These are phyloP conservation scores for Drosophila lacteicornis DNA, from an alignment of 1,140 invertebrate species.

Conservation along the genomic window DNA sequence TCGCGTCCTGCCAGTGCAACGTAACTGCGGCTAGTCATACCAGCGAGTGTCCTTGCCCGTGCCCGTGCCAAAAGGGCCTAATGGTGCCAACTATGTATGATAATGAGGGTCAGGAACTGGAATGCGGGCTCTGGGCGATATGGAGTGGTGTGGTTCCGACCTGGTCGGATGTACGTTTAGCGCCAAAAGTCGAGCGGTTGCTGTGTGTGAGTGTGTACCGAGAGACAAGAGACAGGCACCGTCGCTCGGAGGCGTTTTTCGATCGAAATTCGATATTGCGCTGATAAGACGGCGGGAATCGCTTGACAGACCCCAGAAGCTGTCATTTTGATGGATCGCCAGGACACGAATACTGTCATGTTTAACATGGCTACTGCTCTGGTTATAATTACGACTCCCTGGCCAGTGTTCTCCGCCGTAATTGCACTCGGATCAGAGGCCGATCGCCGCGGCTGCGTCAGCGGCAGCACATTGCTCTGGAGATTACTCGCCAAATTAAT, in stretches of 20 bases:
- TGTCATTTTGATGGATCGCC: slow-evolving; percentile 80
- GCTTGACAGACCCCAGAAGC: slow-evolving; percentile 62
- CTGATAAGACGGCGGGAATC: slow-evolving; percentile 70
- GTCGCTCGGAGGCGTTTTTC: slow-evolving; percentile 73
- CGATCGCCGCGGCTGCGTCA: slow-evolving; percentile 24
- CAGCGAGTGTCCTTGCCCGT: slow-evolving; percentile 66
- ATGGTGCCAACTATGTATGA: slow-evolving; percentile 77
- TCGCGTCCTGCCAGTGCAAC: slow-evolving; percentile 17
- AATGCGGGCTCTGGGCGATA: slow-evolving; percentile 49
- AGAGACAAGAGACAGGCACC: slow-evolving; percentile 14
- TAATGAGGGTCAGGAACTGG: slow-evolving; percentile 78
- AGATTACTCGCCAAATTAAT: slow-evolving; percentile 64
- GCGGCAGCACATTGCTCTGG: slow-evolving; percentile 35
- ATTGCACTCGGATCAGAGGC: slow-evolving; percentile 41
- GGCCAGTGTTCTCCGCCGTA: slow-evolving; percentile 5
- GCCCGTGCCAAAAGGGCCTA: slow-evolving; percentile 58
- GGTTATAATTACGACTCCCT: slow-evolving; percentile 70
- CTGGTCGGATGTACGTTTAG: slow-evolving; percentile 59
- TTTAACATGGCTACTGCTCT: slow-evolving; percentile 74
- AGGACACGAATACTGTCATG: slow-evolving; percentile 78
- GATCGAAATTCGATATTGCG: slow-evolving; percentile 84
- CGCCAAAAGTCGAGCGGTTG: slow-evolving; percentile 72
- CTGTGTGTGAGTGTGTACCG: not conserved
- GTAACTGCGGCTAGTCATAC: slow-evolving; percentile 30
- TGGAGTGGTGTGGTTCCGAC: not conserved